Evolutionary conservation across 2,888 invertebrate genomes (phyloP).

Genomic region (Yponomeuta evonymella): DNA sequence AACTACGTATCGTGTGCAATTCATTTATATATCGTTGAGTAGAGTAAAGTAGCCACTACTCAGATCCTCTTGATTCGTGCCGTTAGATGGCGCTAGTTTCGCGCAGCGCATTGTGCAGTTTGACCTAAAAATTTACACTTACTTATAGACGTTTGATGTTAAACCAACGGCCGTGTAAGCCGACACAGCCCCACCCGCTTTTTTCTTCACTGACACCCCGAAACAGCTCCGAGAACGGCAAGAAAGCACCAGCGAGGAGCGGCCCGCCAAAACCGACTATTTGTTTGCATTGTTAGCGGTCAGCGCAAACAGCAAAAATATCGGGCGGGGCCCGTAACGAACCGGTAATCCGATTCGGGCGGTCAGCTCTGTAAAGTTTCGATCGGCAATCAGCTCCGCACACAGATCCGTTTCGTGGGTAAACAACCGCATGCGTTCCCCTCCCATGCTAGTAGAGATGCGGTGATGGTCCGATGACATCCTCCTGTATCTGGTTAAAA

Average conservation of each 20-base stretch:
- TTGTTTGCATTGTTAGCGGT: slow-evolving; percentile 57
- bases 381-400: slow-evolving; percentile 66
- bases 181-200: too few species aligned
- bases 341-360: slow-evolving; percentile 66
- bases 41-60: too few species aligned
- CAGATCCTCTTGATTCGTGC: too few species aligned
- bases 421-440: slow-evolving; percentile 34
- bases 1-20: too few species aligned
- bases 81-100: too few species aligned
- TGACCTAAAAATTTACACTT: too few species aligned
- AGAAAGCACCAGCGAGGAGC: slow-evolving; percentile 6
- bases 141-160: too few species aligned
- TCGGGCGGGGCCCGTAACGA: slow-evolving; percentile 49
- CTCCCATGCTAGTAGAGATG: background rate
- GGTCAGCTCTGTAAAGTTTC: slow-evolving; percentile 66
- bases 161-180: too few species aligned
- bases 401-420: slow-evolving; percentile 64
- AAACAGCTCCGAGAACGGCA: background rate
- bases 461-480: background rate
- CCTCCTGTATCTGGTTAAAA: too few species aligned
- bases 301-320: slow-evolving; percentile 60
- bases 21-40: too few species aligned
- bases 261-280: slow-evolving; percentile 22
- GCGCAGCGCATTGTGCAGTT: too few species aligned
- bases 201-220: too few species aligned